These are phyloP conservation scores for Neostethus bicornis DNA, from an alignment of 2,797 vertebrate genomes.

Conservation along the genomic window DNA sequence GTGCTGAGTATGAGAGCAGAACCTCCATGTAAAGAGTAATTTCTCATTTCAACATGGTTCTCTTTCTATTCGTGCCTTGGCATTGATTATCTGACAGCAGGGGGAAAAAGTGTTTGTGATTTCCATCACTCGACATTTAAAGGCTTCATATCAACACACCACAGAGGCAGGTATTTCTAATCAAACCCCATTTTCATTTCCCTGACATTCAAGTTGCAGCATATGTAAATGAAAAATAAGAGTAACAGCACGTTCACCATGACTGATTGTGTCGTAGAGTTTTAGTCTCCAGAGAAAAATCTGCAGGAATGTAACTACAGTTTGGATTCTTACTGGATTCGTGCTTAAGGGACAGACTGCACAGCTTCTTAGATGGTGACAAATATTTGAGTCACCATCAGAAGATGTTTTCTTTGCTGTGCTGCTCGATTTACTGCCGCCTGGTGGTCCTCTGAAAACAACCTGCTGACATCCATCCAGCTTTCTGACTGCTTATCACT, in stretches of 20 bases:
- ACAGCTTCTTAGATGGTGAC: conserved; percentile 68
- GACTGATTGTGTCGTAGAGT: conserved; percentile 5
- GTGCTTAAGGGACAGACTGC: conserved; percentile 66
- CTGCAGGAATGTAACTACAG: conserved; percentile 28
- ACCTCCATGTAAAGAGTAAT: not conserved
- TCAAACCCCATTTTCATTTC: conserved; percentile 26
- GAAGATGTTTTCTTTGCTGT: conserved; percentile 64
- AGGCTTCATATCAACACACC: conserved; percentile 9
- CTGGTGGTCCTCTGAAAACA: conserved; percentile 52
- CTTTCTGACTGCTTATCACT: conserved; percentile 13
- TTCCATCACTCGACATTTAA: conserved; percentile 15
- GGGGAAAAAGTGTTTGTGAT: not conserved
- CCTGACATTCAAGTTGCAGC: conserved; percentile 21
- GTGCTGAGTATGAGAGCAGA: not conserved
- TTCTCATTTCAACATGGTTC: not conserved
- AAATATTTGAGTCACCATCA: conserved; percentile 75
- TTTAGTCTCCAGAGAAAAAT: conserved; percentile 7
- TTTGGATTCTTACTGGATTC: conserved; percentile 46
- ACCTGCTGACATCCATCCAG: conserved; percentile 27
- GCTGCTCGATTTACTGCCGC: conserved; percentile 50
- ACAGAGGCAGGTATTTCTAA: conserved; percentile 8
- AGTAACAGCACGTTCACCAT: not conserved
- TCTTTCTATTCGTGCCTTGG: not conserved
- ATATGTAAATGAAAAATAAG: conserved; percentile 14
- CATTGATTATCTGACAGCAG: not conserved